Evolutionary conservation across 2,113 vertebrate species (phyloP).

Genomic region (Sinocyclocheilus maitianheensis): DNA sequence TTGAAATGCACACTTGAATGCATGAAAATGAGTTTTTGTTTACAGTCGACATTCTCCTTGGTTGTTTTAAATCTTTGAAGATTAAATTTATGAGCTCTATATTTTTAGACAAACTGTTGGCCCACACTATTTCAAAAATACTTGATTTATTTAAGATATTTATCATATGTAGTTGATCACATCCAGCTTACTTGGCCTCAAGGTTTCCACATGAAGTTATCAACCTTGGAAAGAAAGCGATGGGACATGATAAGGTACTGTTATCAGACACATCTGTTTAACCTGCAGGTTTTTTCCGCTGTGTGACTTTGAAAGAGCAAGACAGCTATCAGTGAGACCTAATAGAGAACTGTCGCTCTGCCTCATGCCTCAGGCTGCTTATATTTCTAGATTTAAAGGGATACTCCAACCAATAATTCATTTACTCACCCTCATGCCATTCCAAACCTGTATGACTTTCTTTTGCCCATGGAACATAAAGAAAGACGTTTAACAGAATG

Average conservation of each 20-base stretch:
- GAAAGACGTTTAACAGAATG: not conserved
- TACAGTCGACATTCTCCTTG: not conserved
- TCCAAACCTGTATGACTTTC: too few relatives aligned
- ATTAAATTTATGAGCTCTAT: constrained; percentile 3
- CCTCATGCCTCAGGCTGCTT: constrained; percentile 53
- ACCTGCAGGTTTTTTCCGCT: constrained; percentile 35
- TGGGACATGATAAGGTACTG: constrained; percentile 55
- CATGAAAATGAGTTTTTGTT: not conserved
- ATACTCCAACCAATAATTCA: not conserved
- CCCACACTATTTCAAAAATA: not conserved
- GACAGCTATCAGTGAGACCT: constrained; percentile 47
- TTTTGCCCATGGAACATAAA: too few relatives aligned
- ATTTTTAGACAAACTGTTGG: not conserved
- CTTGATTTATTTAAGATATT: constrained; percentile 31
- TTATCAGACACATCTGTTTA: constrained; percentile 51
- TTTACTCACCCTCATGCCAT: not conserved
- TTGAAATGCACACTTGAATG: not conserved
- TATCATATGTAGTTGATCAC: constrained; percentile 12
- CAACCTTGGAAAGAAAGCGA: constrained; percentile 39
- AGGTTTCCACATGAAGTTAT: constrained; percentile 27
- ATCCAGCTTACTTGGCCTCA: constrained; percentile 11
- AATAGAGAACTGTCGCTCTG: constrained; percentile 37
- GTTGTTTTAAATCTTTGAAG: constrained; percentile 4
- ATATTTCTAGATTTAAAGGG: constrained; percentile 60
- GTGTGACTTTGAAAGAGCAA: constrained; percentile 58